A percentile compares a stretch with the other conserved stretches of the same genome.
These are phyloP conservation scores for Leptodactylus fuscus DNA, from an alignment of 2,113 vertebrate species.

Conservation along the genomic window DNA sequence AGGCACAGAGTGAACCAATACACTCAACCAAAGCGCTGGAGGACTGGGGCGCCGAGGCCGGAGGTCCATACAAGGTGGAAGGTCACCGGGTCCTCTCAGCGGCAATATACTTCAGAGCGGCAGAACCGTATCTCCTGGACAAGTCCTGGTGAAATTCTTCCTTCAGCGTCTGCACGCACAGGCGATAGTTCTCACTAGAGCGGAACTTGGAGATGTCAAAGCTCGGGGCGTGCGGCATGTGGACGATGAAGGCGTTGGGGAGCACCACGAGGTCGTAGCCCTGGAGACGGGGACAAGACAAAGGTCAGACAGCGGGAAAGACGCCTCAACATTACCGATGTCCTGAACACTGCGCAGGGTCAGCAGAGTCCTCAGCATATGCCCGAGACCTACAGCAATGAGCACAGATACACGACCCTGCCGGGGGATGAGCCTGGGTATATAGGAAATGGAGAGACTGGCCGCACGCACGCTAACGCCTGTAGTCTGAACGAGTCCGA, in stretches of 20 bases:
- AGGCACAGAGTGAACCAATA: constrained; percentile 18
- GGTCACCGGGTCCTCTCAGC: constrained; percentile 84
- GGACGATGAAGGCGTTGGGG: constrained; percentile 95
- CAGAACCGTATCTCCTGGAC: constrained; percentile 88
- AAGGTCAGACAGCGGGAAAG: too few species aligned
- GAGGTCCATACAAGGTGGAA: neutral
- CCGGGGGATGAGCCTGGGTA: too few species aligned
- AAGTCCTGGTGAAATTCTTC: constrained; percentile 97
- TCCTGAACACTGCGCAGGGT: too few species aligned
- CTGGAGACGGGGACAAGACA: constrained; percentile 67
- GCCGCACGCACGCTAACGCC: too few species aligned
- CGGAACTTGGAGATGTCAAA: constrained; percentile 96
- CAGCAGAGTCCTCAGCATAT: too few species aligned
- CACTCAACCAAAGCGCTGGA: neutral
- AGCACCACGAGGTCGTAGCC: constrained; percentile 92
- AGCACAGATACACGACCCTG: too few species aligned
- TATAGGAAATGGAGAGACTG: too few species aligned
- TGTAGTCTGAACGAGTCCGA: too few species aligned
- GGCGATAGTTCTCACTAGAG: constrained; percentile 84
- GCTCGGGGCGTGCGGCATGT: constrained; percentile 95
- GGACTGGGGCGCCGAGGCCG: neutral
- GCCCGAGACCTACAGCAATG: too few species aligned
- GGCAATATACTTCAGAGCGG: constrained; percentile 94
- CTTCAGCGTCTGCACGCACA: constrained; percentile 87
- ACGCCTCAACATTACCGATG: too few species aligned